Percentiles rank a stretch among this genome's conserved stretches.
phyloP scores from a whole-genome alignment of 2,113 vertebrate species.

The Daubentonia madagascariensis region DNA sequence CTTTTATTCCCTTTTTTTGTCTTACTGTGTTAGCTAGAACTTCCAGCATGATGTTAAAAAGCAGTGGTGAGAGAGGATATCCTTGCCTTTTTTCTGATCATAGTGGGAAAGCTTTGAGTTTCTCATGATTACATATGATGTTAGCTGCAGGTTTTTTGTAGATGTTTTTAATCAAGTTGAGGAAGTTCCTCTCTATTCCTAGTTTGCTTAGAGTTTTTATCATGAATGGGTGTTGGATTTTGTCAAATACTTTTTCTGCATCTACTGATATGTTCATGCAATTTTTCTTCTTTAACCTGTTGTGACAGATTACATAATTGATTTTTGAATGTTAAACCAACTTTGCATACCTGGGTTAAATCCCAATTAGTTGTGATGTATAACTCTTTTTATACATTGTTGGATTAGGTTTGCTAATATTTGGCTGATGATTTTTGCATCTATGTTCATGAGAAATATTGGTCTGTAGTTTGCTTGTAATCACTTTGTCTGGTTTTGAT shows the following conservation, averaged over 20 bases:
- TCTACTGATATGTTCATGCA: not conserved
- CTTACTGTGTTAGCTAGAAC: not conserved
- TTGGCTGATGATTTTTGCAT: not conserved
- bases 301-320: not conserved
- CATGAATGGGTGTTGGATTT: not conserved
- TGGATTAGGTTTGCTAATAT: not conserved
- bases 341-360: not conserved
- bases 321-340: not conserved
- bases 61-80: not conserved
- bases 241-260: not conserved
- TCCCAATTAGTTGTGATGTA: not conserved
- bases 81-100: not conserved
- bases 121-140: not conserved
- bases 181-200: not conserved
- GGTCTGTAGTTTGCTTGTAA: not conserved
- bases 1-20: not conserved
- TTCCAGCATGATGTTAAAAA: not conserved
- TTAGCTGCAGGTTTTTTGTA: not conserved
- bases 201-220: not conserved
- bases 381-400: not conserved
- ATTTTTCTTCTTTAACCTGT: not conserved
- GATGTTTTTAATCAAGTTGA: not conserved
- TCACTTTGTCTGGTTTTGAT: not conserved
- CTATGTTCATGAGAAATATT: not conserved
- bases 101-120: not conserved